Conservation (phyloP, 2,113 vertebrate genomes). For the Mormoops blainvillei region DNA sequence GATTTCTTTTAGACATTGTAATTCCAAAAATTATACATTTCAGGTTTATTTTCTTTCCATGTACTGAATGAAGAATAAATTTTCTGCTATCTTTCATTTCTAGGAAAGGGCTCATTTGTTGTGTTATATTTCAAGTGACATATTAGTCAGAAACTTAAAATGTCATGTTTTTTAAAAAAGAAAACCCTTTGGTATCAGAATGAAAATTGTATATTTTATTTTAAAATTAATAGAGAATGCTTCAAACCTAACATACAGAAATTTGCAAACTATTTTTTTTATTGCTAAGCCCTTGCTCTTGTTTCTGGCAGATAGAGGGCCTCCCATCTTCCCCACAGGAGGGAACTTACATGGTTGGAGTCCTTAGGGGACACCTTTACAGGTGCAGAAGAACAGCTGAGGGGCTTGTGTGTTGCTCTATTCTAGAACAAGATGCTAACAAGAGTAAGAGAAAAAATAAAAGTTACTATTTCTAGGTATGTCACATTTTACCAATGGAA, state of each 20-base stretch:
- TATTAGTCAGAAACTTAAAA: slow-evolving; percentile 20
- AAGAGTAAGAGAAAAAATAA: background rate
- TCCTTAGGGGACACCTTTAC: background rate
- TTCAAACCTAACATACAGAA: slow-evolving; percentile 15
- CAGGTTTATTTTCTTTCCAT: slow-evolving; percentile 42
- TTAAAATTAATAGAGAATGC: slow-evolving; percentile 4
- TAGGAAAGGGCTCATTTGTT: slow-evolving; percentile 10
- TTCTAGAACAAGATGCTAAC: background rate
- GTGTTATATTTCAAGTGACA: slow-evolving; percentile 8
- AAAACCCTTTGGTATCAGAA: background rate
- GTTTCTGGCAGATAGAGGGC: background rate
- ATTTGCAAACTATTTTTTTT: background rate
- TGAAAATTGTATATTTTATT: slow-evolving; percentile 1
- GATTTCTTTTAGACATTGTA: slow-evolving; percentile 9
- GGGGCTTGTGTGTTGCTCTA: background rate
- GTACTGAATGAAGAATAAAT: slow-evolving; percentile 57
- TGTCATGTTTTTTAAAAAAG: background rate
- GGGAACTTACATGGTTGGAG: background rate
- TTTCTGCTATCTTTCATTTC: slow-evolving; percentile 13
- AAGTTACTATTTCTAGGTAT: background rate
- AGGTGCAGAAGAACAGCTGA: background rate
- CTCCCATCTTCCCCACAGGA: background rate
- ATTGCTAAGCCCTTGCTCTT: background rate
- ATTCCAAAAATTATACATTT: slow-evolving; percentile 12
- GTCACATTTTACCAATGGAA: background rate